Evolutionary conservation across 2,113 vertebrate genomes (phyloP), one percentile per base, ranked within the genome.

Genomic region (Phylloscopus whistleri): DNA sequence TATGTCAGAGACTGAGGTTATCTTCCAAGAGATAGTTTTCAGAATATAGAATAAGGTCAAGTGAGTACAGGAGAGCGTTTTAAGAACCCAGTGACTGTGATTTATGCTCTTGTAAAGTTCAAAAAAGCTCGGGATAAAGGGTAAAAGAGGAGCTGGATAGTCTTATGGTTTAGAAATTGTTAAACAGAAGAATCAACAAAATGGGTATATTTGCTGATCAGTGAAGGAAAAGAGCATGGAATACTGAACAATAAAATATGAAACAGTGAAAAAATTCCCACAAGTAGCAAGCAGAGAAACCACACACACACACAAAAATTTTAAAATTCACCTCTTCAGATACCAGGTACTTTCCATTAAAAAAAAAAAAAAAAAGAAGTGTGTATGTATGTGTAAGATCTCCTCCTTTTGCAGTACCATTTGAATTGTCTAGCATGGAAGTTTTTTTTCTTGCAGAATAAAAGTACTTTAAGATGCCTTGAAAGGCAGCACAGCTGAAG

Each of bases 41-140:
- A 95, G 76, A 94, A 87, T 89, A 84, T 7, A 67, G 64, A 95
- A 88, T 79, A 94, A 92, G 87, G 80, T 87, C 87, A 96, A 89
- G 68, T 14, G n/a, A 89, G 60, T 87, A 89, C 21, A 87, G 52
- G 20, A 58, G n/a, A 74, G 18, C 3, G 0, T 84, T 77, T 91
- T 82, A 94, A 93, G 44, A 91, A 81, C 8, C 33, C 44, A 48
- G 41, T 75, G 30, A 81, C 52, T 70, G n/a, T 31, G 49, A 95
- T 87, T 91, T 93, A 94, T 55, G 28, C 46, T 84, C 70, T 55
- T 90, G 80, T 55, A 91, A 94, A 91, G 95, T 94, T 93, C 84
- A 93, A 72, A 91, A 91, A 94, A 91, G 64, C 66, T 89, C 7
- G 19, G 35, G 52, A 84, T 78, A 94, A 94, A 93, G 84, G 30